phyloP scores from a whole-genome alignment of 2,113 vertebrate species.

The Tamias sibiricus region DNA sequence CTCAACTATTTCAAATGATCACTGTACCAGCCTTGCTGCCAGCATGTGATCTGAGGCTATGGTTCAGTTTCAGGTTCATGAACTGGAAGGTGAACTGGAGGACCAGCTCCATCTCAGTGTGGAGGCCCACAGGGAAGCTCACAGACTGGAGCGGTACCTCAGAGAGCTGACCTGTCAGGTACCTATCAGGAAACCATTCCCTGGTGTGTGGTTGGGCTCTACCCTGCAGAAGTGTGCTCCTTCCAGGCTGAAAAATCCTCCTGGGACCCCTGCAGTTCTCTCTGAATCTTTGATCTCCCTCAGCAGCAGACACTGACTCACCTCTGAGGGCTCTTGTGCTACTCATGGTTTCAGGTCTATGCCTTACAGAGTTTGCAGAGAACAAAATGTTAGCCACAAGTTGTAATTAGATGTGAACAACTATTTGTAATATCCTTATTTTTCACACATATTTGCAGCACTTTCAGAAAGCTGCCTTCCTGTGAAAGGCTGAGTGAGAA shows the following conservation, averaged over 20 bases:
- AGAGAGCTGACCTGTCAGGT: conserved; percentile 90
- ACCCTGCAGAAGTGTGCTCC: neutral
- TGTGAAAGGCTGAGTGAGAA: conserved; percentile 70
- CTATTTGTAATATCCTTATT: conserved; percentile 81
- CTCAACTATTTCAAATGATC: neutral
- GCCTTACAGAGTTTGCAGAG: conserved; percentile 70
- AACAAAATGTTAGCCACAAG: conserved; percentile 87
- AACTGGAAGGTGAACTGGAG: conserved; percentile 91
- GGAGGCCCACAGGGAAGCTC: conserved; percentile 89
- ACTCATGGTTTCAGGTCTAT: neutral
- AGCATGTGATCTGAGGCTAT: neutral
- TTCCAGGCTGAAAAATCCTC: neutral
- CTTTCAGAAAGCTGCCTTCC: conserved; percentile 68
- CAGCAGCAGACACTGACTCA: neutral
- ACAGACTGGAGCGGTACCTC: conserved; percentile 88
- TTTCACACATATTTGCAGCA: conserved; percentile 67
- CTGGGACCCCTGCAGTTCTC: neutral
- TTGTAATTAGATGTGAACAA: conserved; percentile 88
- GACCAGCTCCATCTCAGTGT: conserved; percentile 87
- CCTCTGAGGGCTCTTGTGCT: neutral
- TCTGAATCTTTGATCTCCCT: neutral
- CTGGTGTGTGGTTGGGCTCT: no score
- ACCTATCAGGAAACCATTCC: neutral
- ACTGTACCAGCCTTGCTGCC: neutral
- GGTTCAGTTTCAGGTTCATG: conserved; percentile 85